Percentiles rank a stretch among this genome's conserved stretches.
phyloP scores from a whole-genome alignment of 35 echinoderm and acorn worm genomes.

The Chiridota heheva region DNA sequence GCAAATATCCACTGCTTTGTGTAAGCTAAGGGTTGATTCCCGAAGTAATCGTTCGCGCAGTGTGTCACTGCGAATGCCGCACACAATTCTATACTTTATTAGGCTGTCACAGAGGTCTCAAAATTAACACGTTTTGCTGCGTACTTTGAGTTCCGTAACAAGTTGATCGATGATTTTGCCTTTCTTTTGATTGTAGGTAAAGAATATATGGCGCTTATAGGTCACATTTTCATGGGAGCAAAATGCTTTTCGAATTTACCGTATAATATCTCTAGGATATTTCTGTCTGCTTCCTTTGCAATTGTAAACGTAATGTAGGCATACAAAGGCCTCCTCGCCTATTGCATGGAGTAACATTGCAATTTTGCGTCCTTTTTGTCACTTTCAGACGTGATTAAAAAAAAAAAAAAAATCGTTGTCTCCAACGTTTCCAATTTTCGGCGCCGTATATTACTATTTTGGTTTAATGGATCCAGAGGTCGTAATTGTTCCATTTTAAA shows the following conservation, averaged over 20 bases:
- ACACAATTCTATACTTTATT: conserved; percentile 7
- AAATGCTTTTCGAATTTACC: background rate
- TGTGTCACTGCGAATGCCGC: background rate
- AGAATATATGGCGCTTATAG: background rate
- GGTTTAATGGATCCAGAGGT: conserved; percentile 21
- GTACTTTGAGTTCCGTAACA: background rate
- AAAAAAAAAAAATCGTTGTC: conserved; percentile 30
- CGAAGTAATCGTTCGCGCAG: background rate
- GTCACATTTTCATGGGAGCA: background rate
- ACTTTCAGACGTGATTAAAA: conserved; percentile 5
- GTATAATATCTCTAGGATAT: background rate
- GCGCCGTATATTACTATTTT: background rate
- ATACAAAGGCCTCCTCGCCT: conserved; percentile 50
- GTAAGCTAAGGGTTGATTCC: background rate
- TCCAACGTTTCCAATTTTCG: conserved; percentile 44
- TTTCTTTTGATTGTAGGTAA: background rate
- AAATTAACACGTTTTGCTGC: conserved; percentile 17
- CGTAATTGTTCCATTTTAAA: conserved; percentile 19
- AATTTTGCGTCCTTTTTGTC: conserved; percentile 37
- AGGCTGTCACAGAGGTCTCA: background rate
- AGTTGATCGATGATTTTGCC: background rate
- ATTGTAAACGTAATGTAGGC: conserved; percentile 43
- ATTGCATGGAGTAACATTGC: conserved; percentile 44
- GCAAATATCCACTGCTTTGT: conserved; percentile 3
- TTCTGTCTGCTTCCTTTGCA: background rate